These are phyloP conservation scores for Anastatus disparis DNA, from an alignment of 1,140 invertebrate species.

Conservation along the genomic window DNA sequence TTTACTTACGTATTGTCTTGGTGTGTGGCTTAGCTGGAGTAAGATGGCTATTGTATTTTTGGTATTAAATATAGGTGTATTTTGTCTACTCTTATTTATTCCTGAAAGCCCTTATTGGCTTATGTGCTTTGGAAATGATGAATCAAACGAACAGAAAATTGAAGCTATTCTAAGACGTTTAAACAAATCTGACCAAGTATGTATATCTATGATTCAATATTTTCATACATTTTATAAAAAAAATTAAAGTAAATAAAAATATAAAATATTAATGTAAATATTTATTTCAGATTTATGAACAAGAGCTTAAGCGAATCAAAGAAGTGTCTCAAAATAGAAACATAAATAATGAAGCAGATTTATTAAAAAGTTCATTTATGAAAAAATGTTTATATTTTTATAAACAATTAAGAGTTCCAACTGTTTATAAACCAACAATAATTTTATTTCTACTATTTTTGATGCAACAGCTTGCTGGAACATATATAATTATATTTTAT, in stretches of 20 bases:
- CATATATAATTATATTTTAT: constrained; percentile 77
- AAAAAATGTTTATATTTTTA: constrained; percentile 32
- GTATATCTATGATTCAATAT: constrained; percentile 12
- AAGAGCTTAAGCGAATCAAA: constrained; percentile 56
- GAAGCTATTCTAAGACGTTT: constrained; percentile 62
- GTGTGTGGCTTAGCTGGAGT: constrained; percentile 64
- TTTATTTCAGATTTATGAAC: constrained; percentile 60
- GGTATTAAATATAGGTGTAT: constrained; percentile 53
- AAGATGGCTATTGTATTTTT: constrained; percentile 63
- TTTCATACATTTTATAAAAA: constrained; percentile 9
- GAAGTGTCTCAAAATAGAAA: constrained; percentile 40
- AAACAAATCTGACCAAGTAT: constrained; percentile 55
- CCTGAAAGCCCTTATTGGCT: constrained; percentile 73
- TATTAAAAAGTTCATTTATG: constrained; percentile 6
- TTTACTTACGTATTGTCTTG: constrained; percentile 66
- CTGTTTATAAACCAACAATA: constrained; percentile 66
- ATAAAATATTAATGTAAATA: neutral
- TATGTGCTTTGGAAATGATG: constrained; percentile 59
- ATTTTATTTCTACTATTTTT: constrained; percentile 67
- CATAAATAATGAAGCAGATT: neutral
- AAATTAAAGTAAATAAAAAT: constrained; percentile 1
- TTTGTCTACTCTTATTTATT: constrained; percentile 59
- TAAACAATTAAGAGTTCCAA: constrained; percentile 48
- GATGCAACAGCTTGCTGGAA: constrained; percentile 71
- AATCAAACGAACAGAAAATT: constrained; percentile 49